Percentiles rank a stretch among this genome's conserved stretches.
phyloP scores from a whole-genome alignment of 2,113 vertebrate species.

The Oryzias javanicus region DNA sequence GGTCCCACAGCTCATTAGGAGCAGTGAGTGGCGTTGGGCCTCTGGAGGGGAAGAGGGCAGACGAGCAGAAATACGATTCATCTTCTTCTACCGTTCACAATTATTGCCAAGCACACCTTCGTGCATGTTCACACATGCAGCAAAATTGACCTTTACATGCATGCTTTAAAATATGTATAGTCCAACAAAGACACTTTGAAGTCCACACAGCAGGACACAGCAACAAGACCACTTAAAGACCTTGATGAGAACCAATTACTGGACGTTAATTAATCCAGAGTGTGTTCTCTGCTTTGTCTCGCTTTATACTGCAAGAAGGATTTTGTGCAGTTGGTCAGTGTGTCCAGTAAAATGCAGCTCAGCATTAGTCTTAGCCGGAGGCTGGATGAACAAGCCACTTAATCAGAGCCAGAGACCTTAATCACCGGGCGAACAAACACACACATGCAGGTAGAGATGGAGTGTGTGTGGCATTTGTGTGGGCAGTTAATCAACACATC shows the following conservation, averaged over 20 bases:
- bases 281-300: constrained; percentile 7
- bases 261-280: constrained; percentile 8
- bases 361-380: constrained; percentile 71
- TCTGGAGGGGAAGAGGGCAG: constrained; percentile 53
- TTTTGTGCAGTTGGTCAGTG: constrained; percentile 24
- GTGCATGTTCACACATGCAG: background rate
- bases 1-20: constrained; percentile 74
- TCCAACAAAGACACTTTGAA: constrained; percentile 25
- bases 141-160: constrained; percentile 56
- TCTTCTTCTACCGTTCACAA: constrained; percentile 46
- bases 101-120: constrained; percentile 28
- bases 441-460: constrained; percentile 18
- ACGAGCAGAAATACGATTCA: constrained; percentile 22
- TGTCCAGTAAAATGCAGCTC: constrained; percentile 56
- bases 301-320: constrained; percentile 14
- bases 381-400: constrained; percentile 63
- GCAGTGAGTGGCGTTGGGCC: constrained; percentile 70
- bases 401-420: constrained; percentile 60
- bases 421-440: constrained; percentile 53
- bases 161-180: constrained; percentile 35
- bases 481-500: constrained; percentile 73
- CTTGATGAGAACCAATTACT: constrained; percentile 18
- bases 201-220: constrained; percentile 8
- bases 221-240: constrained; percentile 33
- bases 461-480: constrained; percentile 9